Evolutionary conservation across 2,888 invertebrate species (phyloP), one percentile per base, ranked within the genome.

Genomic region (Clivina fossor): DNA sequence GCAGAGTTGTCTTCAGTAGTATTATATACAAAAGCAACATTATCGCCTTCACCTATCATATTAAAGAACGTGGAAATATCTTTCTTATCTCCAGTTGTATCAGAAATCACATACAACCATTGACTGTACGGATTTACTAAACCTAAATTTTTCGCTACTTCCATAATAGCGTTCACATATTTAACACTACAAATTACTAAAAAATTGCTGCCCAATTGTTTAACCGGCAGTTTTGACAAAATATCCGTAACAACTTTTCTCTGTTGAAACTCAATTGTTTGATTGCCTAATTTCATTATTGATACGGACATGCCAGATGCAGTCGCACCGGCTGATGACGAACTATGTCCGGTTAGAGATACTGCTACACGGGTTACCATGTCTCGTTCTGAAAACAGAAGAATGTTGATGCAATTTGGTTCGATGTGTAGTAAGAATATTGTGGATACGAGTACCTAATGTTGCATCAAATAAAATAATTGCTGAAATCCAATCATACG

Each of bases 51-150:
- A 9, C 76, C 77, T 19, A 88, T 71, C 1, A 83, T 72, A 60
- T 79, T 78, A 33, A 80, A 75, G 18, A 86, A 76, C 13, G 74
- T 74, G 0, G 79, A 71, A 3, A 84, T 67, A 64, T 85, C 81
- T 1, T 76, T 74, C 2, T 74, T 72, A 2, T 71, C 71, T 0
- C 64, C 66, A 53, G 78, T 72, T 0, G 80, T 81, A 55, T 88
- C 85, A 0, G 86, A 78, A 46, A 90, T 76, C 28, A 90, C 76
- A 68, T 88, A 91, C n/a, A 92, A 69, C 91, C 92, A 92, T 67
- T 91, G 90, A 59, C 84, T 88, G 63, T 76, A 78, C 0, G 88
- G 84, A 64, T 85, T 80, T 0, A 86, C 82, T 78, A 92, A 80
- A 28, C 77, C 74, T 44, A 85, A 71, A 0, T 79, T 75, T 37